phyloP scores from a whole-genome alignment of 2,113 vertebrate genomes.

The Tragulus kanchil region DNA sequence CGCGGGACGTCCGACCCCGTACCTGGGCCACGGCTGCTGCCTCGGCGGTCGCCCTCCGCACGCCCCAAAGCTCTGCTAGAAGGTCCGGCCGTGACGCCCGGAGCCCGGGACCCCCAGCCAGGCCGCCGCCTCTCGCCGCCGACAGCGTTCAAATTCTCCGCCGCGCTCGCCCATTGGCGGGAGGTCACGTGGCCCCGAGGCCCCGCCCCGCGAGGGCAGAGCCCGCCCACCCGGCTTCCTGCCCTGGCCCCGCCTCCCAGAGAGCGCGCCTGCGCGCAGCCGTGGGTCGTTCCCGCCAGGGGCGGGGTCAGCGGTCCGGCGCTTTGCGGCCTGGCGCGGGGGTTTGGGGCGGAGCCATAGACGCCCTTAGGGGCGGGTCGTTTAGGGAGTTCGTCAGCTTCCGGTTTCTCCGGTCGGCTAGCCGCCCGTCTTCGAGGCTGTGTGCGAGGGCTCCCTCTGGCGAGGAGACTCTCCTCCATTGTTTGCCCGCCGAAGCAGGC shows the following conservation, averaged over 20 bases:
- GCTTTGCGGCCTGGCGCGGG: fast-evolving
- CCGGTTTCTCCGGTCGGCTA: background rate
- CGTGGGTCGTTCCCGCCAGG: fast-evolving
- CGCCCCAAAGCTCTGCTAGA: background rate
- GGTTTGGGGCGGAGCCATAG: background rate
- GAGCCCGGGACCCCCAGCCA: fast-evolving
- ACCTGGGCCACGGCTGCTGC: background rate
- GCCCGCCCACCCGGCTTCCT: background rate
- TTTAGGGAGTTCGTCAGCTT: background rate
- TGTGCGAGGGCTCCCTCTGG: slow-evolving; percentile 47
- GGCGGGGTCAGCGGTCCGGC: background rate
- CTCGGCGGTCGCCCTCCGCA: background rate
- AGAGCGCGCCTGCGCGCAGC: background rate
- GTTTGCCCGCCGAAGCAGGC: background rate
- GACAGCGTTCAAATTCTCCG: slow-evolving; percentile 80
- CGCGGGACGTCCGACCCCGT: background rate
- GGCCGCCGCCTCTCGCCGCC: fast-evolving
- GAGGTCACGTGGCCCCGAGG: background rate
- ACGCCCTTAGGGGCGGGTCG: background rate
- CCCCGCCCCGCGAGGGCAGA: fast-evolving
- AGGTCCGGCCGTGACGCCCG: fast-evolving
- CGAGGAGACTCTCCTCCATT: background rate
- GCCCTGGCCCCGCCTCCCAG: fast-evolving
- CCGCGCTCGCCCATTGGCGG: slow-evolving; percentile 78
- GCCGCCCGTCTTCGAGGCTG: fast-evolving